Base-by-base conservation (phyloP, 2,797 vertebrate species). In the Mycteria americana region DNA sequence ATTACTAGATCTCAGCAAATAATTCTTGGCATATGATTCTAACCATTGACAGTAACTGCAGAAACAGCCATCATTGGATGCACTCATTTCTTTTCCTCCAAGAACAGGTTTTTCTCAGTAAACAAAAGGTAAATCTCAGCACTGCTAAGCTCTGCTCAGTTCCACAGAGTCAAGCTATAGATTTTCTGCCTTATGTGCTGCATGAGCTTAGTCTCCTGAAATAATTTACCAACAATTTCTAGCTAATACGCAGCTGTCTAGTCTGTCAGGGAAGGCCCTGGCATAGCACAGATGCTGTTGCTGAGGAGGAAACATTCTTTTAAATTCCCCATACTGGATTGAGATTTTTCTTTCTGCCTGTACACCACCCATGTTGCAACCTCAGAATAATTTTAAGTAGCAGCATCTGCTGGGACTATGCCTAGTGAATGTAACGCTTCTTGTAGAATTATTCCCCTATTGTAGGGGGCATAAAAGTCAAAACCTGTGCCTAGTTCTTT, bases 301-400 rank as follows among this genome's bases (percentile, higher is more conserved):
- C 82, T 73, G 59, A 65, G 81, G 17, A 88, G 16, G n/a, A 74
- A 67, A 68, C 27, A 10, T 8, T 51, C 45, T 77, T 73, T 39
- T 43, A 39, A 53, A 41, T 51, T 76, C 31, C 9, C 14, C 27
- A 3, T 28, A 24, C 14, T 18, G 37, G 30, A 23, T 0, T 46
- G 59, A 90, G 37, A 33, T 81, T 43, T 70, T 72, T 68, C 19
- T 56, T 64, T 54, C 69, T 59, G 59, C 43, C 59, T 78, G 19
- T 21, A 70, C 12, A 64, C 31, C 3, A 12, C 0, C 0, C 8
- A 7, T 12, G 13, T 23, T 63, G 41, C 46, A 60, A 11, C 21
- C 57, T 56, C 45, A 50, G 25, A 70, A 18, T 24, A 39, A 24
- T 62, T 75, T 74, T 11, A 60, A 73, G 51, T 30, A 76, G 25